These are phyloP conservation scores for Mellilla xanthometata DNA, from an alignment of 2,888 invertebrate species.

Conservation along the genomic window DNA sequence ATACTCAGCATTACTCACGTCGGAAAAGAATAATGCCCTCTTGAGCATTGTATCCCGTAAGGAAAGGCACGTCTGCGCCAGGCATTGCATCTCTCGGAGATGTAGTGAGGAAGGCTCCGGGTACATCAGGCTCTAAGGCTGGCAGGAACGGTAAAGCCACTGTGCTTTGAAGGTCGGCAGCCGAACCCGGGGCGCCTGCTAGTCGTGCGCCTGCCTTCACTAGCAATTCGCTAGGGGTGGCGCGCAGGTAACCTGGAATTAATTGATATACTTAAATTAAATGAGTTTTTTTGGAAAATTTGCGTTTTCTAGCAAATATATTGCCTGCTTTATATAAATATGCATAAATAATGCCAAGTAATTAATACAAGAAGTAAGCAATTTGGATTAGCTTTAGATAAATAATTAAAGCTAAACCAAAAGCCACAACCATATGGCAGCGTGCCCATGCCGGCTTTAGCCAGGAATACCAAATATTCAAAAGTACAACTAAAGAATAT, in stretches of 20 bases:
- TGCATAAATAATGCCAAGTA: too few relatives aligned
- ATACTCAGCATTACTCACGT: constrained; percentile 67
- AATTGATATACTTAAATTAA: too few relatives aligned
- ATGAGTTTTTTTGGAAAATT: too few relatives aligned
- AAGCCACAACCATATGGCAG: too few relatives aligned
- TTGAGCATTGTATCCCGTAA: constrained; percentile 85
- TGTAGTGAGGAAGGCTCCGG: constrained; percentile 78
- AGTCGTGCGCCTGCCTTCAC: constrained; percentile 82
- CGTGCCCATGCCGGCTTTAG: too few relatives aligned
- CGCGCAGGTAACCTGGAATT: constrained; percentile 75
- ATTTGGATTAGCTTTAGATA: too few relatives aligned
- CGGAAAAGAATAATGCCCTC: constrained; percentile 85
- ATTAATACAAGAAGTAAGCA: too few relatives aligned
- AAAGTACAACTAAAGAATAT: too few relatives aligned
- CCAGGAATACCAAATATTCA: too few relatives aligned
- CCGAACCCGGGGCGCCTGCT: constrained; percentile 61
- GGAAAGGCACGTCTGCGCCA: constrained; percentile 82
- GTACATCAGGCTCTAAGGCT: constrained; percentile 66
- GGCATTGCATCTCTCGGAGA: constrained; percentile 72
- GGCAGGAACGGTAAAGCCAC: constrained; percentile 84
- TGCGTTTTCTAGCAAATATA: too few relatives aligned
- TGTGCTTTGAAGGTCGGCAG: constrained; percentile 78
- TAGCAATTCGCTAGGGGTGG: constrained; percentile 82
- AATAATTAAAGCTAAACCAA: too few relatives aligned
- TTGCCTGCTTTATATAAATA: too few relatives aligned